Evolutionary conservation across 2,113 vertebrate genomes (phyloP).

Genomic region (Colius striatus): DNA sequence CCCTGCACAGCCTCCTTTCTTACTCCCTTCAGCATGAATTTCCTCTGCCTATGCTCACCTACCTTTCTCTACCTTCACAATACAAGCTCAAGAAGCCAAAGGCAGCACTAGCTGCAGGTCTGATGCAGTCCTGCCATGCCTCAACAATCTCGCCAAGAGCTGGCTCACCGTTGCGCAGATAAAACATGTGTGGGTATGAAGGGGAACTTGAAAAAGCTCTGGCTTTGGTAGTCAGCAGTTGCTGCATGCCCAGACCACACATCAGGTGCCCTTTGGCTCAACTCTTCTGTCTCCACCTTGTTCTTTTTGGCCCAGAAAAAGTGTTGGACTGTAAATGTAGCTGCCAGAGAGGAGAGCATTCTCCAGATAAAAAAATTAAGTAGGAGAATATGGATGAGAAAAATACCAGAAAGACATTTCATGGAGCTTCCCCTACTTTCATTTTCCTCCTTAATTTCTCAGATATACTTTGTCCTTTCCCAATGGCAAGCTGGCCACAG

Average conservation of each 20-base stretch:
- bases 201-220: background rate
- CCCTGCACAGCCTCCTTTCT: background rate
- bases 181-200: background rate
- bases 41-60: background rate
- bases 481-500: background rate
- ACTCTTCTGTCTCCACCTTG: background rate
- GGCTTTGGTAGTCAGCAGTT: background rate
- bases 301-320: background rate
- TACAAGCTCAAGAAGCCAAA: background rate
- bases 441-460: background rate
- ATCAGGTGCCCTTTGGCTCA: background rate
- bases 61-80: background rate
- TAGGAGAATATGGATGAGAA: background rate
- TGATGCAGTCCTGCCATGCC: accelerated
- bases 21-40: background rate
- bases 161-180: background rate
- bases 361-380: background rate
- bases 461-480: background rate
- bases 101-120: background rate
- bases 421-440: background rate
- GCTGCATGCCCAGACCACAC: background rate
- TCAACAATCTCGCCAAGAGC: background rate
- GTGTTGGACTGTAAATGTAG: background rate
- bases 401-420: background rate
- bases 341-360: background rate